Evolutionary conservation across 2,888 invertebrate genomes (phyloP), one percentile per base, ranked within the genome.

Genomic region (Agrilus cyanescens): DNA sequence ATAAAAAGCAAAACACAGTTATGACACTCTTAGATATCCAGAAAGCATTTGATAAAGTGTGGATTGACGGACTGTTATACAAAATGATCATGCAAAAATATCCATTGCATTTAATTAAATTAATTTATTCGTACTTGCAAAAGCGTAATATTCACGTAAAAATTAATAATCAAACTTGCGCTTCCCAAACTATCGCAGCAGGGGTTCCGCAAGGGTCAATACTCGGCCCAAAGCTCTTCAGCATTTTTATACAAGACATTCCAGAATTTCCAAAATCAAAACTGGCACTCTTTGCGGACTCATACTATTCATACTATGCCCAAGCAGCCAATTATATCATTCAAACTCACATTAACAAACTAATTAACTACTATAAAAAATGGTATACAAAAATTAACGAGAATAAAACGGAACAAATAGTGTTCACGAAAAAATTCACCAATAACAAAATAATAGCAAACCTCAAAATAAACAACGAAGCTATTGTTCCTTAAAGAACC

Each of bases 1-100:
- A 60, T 31, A 50, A 50, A 38, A 48, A 52, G 4, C 46, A 51
- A 7, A 37, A 45, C 1, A 57, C 58, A 15, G 51, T 49, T 1
- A 53, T 58, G 45, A 41, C 54, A 2, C 46, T 62, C 4, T 40
- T 62, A n/a, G 59, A 61, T 32, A 55, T 61, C 10, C 53, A 57
- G 36, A 60, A 61, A 48, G 61, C 60, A 0, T 64, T 63, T 37
- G 58, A 63, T 38, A 53, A 48, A 16, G 57, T 61, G 0, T 58
- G 59, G 56, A 51, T 52, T 7, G 44, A 51, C 5, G 58, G 57
- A 4, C 50, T 62, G 2, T 48, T 58, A 1, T 49, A 50, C 46
- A 60, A 59, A 50, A 43, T 63, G 42, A 50, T 51, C 2, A 36
- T 43, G 35, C 20, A 44, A 15, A 46, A 52, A 12, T 49, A 54